Conservation (phyloP, 92 coral and sea anemone genomes). For the Epizoanthus scotinus region DNA sequence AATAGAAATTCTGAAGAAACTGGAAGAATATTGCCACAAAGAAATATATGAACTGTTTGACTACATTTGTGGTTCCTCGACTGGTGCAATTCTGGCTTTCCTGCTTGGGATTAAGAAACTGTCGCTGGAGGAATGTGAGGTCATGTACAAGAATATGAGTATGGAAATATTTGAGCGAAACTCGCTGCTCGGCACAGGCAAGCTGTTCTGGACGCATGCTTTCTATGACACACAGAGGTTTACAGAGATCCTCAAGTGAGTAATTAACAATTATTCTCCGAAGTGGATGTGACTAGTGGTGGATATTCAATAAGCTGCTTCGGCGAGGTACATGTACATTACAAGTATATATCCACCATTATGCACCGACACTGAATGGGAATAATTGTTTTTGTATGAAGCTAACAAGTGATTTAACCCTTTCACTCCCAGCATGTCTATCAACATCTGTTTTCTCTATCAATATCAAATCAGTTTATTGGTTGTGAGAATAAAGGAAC, state of each 20-base stretch:
- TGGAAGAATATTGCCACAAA: constrained; percentile 73
- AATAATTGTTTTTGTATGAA: no score
- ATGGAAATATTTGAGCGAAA: constrained; percentile 86
- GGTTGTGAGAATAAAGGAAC: no score
- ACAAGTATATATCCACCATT: no score
- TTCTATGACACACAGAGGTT: constrained; percentile 88
- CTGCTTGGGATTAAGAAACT: constrained; percentile 82
- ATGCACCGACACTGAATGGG: no score
- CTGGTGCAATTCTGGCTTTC: constrained; percentile 93
- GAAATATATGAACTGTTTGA: constrained; percentile 91
- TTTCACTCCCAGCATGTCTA: no score
- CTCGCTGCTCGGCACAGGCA: constrained; percentile 92
- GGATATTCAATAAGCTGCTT: no score
- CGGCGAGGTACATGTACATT: no score
- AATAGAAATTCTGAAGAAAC: constrained; percentile 89
- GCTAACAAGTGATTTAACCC: no score
- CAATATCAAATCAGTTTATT: no score
- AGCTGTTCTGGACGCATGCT: constrained; percentile 91
- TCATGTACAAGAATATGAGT: constrained; percentile 80
- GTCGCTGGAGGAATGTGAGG: constrained; percentile 86
- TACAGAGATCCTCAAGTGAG: constrained; percentile 90
- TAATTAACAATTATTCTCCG: background rate
- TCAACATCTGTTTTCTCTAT: no score
- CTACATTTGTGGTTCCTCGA: constrained; percentile 89
- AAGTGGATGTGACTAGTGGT: no score